Base-by-base conservation (phyloP, 2,113 vertebrate species). In the Hucho hucho region DNA sequence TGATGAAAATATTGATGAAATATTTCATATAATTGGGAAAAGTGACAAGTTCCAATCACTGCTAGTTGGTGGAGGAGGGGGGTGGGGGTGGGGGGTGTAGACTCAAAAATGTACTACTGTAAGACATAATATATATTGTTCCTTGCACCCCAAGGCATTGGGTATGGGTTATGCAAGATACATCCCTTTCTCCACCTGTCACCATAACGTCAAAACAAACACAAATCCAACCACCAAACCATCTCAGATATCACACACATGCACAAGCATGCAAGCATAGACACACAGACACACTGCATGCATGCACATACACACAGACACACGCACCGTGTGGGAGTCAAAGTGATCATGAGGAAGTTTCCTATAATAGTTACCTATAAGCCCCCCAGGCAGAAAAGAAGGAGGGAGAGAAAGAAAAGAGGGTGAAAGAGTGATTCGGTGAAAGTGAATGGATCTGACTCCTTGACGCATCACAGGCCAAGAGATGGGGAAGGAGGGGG, bases 381-480 rank as follows among this genome's bases (percentile, higher is more conserved):
- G 77, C 72, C 70, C 82, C 87, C 82, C 63, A 69, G 70, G 68
- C 76, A 56, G 75, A 20, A 65, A 66, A 81, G 68, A 24, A 14
- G 82, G 75, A 22, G 64, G 82, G 82, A 89, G 87, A 87, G 67
- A 58, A 65, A 77, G 73, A 73, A 64, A 61, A 79, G 53, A 67
- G 79, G 22, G 67, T 11, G 24, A 43, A 59, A 59, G 58, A 75
- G 73, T 84, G 81, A 85, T 81, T 86, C 83, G 86, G 89, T 82
- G 83, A 88, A 86, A 89, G 86, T 87, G 80, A 86, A 84, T 79
- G 80, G 77, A 70, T 70, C 64, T 81, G 83, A 82, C 75, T 75
- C 70, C 72, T 75, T 74, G 75, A 75, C 58, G 80, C 87, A 87
- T 86, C 88, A 88, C 76, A 83, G 76, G 64, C 75, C 37, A 53